Conservation (phyloP, 1,140 invertebrate genomes). For the Phenacoccus solenopsis region DNA sequence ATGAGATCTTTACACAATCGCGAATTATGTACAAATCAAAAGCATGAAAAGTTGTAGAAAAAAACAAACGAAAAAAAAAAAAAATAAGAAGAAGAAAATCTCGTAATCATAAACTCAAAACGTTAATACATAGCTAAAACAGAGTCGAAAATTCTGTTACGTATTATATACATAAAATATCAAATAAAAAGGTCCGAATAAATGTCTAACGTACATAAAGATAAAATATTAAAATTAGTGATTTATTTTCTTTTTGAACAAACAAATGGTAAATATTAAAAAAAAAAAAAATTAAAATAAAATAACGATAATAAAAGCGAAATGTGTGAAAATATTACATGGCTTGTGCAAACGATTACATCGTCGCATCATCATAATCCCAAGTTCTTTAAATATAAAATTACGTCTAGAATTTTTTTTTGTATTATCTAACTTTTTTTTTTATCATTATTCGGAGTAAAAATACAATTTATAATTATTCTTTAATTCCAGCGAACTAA, state of each 20-base stretch:
- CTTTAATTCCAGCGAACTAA: conserved; percentile 5
- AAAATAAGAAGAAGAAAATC: neutral
- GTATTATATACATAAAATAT: conserved; percentile 14
- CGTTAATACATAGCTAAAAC: neutral
- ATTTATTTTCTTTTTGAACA: neutral
- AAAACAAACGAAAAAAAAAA: neutral
- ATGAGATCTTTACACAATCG: conserved; percentile 11
- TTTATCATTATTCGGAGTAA: conserved; percentile 2
- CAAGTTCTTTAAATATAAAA: neutral
- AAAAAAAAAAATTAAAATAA: neutral
- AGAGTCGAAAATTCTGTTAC: conserved; percentile 12
- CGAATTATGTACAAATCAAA: neutral
- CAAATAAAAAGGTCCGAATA: neutral
- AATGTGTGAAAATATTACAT: neutral
- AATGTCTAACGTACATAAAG: neutral
- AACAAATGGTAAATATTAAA: neutral
- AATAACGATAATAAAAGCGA: neutral
- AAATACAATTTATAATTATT: conserved; percentile 14
- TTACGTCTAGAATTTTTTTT: neutral
- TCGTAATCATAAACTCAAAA: neutral
- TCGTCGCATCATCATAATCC: too few relatives aligned
- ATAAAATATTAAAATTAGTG: neutral
- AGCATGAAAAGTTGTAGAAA: conserved; percentile 12
- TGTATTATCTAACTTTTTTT: neutral
- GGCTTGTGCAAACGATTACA: neutral